Conservation (phyloP, 2,888 invertebrate genomes). For the Xiphydria camelus region DNA sequence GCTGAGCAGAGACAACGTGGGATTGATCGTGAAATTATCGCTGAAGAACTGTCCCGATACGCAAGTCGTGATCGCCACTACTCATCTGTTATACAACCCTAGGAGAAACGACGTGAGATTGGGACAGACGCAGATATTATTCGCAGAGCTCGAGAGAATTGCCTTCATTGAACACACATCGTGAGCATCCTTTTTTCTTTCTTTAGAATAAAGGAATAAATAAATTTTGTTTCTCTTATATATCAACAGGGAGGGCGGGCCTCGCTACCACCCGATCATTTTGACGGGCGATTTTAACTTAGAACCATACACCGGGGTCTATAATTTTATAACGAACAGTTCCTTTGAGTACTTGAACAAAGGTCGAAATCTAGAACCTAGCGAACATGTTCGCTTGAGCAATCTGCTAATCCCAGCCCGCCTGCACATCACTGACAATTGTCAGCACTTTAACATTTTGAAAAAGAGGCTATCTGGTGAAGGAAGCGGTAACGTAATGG, state of each 20-base stretch:
- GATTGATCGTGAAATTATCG: conserved; percentile 74
- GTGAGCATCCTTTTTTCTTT: conserved; percentile 34
- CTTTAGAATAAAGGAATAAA: conserved; percentile 7
- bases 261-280: conserved; percentile 75
- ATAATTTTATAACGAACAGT: conserved; percentile 70
- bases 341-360: conserved; percentile 59
- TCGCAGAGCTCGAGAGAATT: conserved; percentile 83
- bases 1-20: conserved; percentile 87
- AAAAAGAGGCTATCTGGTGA: conserved; percentile 56
- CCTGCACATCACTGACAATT: conserved; percentile 62
- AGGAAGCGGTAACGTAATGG: conserved; percentile 33
- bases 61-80: conserved; percentile 82
- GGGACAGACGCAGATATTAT: conserved; percentile 81
- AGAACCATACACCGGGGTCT: conserved; percentile 72
- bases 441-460: conserved; percentile 63
- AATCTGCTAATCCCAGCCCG: conserved; percentile 51
- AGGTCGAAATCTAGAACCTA: conserved; percentile 56
- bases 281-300: conserved; percentile 94
- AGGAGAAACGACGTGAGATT: conserved; percentile 85
- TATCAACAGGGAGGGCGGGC: conserved; percentile 36
- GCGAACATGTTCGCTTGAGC: conserved; percentile 34
- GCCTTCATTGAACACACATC: conserved; percentile 60
- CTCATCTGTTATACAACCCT: conserved; percentile 93
- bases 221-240: conserved; percentile 34
- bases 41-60: conserved; percentile 60